Conservation (phyloP, 2,888 invertebrate species). For the Neocrepidodera transversa region DNA sequence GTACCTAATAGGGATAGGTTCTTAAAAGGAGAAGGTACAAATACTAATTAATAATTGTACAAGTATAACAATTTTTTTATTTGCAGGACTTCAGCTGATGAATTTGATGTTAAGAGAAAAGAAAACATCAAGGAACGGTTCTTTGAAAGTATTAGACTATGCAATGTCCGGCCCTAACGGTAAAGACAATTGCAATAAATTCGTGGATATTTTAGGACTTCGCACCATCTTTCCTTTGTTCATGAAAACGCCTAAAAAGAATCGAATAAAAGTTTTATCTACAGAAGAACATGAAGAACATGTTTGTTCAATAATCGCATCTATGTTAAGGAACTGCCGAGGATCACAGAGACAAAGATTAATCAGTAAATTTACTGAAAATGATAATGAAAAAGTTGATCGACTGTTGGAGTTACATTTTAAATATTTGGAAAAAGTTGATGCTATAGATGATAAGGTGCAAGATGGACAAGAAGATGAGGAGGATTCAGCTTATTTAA, state of each 20-base stretch:
- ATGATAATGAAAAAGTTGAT: constrained; percentile 98
- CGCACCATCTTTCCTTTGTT: constrained; percentile 97
- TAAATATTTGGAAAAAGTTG: constrained; percentile 94
- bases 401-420: constrained; percentile 95
- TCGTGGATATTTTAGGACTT: constrained; percentile 71
- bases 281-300: constrained; percentile 95
- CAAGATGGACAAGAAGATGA: constrained; percentile 64
- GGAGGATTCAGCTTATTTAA: constrained; percentile 88
- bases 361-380: constrained; percentile 95
- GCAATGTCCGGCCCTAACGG: constrained; percentile 95
- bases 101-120: constrained; percentile 98
- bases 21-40: constrained; percentile 89
- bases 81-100: constrained; percentile 84
- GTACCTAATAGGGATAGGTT: constrained; percentile 90
- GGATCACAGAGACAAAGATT: constrained; percentile 90
- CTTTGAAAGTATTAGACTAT: constrained; percentile 96
- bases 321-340: constrained; percentile 93
- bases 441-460: constrained; percentile 80
- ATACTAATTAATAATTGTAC: neutral
- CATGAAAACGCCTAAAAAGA: constrained; percentile 96
- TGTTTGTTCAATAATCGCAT: constrained; percentile 90
- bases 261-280: constrained; percentile 76
- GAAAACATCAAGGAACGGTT: constrained; percentile 94
- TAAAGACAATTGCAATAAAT: constrained; percentile 94
- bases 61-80: neutral